A percentile compares a stretch with the other conserved stretches of the same genome.
Conservation (phyloP, 2,888 invertebrate genomes). For the Linnaemya tessellans region DNA sequence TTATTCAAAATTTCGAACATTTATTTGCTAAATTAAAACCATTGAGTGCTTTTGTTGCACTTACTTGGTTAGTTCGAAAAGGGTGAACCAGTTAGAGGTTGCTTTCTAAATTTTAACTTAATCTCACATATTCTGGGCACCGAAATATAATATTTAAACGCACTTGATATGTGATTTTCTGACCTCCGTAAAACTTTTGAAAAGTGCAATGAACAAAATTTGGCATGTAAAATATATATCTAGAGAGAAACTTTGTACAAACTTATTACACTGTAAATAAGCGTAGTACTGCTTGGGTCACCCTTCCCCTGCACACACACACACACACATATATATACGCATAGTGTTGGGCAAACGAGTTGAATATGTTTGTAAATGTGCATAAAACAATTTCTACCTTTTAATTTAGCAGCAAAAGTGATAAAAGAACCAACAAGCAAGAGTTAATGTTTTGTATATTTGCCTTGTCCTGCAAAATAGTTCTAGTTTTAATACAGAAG, state of each 20-base stretch:
- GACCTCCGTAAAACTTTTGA: too few species aligned
- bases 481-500: conserved; percentile 26
- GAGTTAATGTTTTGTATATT: not conserved
- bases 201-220: too few species aligned
- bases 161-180: too few species aligned
- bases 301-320: not conserved
- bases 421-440: conserved; percentile 41
- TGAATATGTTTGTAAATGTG: conserved; percentile 22
- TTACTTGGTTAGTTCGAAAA: not conserved
- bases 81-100: not conserved
- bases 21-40: conserved; percentile 64
- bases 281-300: not conserved
- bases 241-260: not conserved
- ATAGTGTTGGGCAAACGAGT: conserved; percentile 5
- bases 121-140: too few species aligned
- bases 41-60: conserved; percentile 32
- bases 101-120: too few species aligned
- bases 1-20: conserved; percentile 48
- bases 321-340: not conserved
- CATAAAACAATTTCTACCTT: conserved; percentile 52
- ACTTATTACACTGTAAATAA: not conserved
- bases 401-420: conserved; percentile 59
- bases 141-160: too few species aligned
- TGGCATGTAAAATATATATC: not conserved
- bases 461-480: conserved; percentile 4